Base-by-base conservation (phyloP, 2,888 invertebrate genomes). In the Chymomyza amoena region DNA sequence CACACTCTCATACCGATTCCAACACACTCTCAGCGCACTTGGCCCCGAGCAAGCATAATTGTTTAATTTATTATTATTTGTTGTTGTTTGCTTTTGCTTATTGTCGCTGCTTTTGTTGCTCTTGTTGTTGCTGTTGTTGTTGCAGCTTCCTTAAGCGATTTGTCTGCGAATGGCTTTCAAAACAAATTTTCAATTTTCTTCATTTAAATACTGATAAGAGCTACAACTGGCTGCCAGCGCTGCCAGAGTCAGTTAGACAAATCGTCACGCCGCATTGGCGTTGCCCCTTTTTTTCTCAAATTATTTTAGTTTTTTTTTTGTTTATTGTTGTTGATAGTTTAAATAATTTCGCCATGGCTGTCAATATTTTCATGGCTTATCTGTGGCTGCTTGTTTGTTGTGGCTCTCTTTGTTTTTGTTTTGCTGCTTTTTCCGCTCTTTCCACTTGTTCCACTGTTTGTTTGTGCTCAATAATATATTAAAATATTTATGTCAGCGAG, bases 321-420 rank as follows among this genome's bases (percentile, higher is more conserved):
- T 25, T 57, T 54, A n/a, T 54, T 54, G 3, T 45, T 45, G 39
- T 45, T 54, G 20, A 71, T 77, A 81, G 81, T 81, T 84, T 75
- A 78, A 84, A 84, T 77, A 85, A 87, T 84, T 84, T 84, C 79
- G 86, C 84, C 86, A 84, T 69, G 70, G 64, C 63, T 69, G 76
- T 80, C 85, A 84, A 81, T 87, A 88, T 87, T 84, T 86, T 83
- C 73, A 86, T 86, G 71, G 88, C 84, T 88, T 84, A 84, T 84
- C 84, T 61, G 70, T 51, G 65, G 25, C 54, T 72, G 75, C 51
- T 70, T 54, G 68, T 69, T 67, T 56, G 69, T 13, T 45, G 39
- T 32, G 32, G 7, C 13, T n/a, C 32, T 16, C 32, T 52, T 50
- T 6, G 51, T 50, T 18, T 39, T 67, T 52, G 69, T 45, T 45